Percentiles rank a stretch among this genome's conserved stretches.
phyloP scores from a whole-genome alignment of 1,140 invertebrate genomes.

The Calliopsis andreniformis region DNA sequence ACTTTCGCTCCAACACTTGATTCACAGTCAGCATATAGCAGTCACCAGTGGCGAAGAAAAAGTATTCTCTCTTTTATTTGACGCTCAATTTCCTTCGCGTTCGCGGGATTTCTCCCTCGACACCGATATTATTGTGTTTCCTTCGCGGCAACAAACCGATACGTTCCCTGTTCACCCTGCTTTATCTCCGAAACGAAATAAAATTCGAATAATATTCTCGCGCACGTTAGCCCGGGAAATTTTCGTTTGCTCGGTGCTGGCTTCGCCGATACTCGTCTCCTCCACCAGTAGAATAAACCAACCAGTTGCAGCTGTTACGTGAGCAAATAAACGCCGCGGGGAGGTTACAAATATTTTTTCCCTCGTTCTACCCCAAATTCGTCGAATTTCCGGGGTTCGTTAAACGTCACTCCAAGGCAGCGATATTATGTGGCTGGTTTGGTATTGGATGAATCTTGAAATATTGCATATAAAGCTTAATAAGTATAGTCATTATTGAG shows the following conservation, averaged over 20 bases:
- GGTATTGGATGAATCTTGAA: too few species aligned
- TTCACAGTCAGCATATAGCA: too few species aligned
- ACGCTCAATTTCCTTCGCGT: slow-evolving; percentile 35
- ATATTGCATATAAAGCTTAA: too few species aligned
- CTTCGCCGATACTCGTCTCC: too few species aligned
- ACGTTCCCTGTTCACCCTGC: not conserved
- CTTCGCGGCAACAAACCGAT: slow-evolving; percentile 20
- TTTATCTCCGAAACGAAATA: slow-evolving; percentile 35
- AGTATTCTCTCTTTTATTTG: slow-evolving; percentile 12
- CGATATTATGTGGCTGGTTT: too few species aligned
- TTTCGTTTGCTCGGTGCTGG: not conserved
- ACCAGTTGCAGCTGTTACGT: slow-evolving; percentile 11
- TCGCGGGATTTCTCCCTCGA: slow-evolving; percentile 37
- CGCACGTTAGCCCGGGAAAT: not conserved
- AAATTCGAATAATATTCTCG: slow-evolving; percentile 29
- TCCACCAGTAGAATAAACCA: too few species aligned
- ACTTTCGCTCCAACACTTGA: too few species aligned
- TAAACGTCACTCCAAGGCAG: too few species aligned
- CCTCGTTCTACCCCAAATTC: too few species aligned
- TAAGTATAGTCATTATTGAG: too few species aligned
- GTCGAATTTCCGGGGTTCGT: too few species aligned
- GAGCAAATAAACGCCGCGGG: slow-evolving; percentile 3
- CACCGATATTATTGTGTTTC: slow-evolving; percentile 33
- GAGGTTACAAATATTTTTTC: not conserved
- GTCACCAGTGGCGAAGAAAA: too few species aligned